These are phyloP conservation scores for Hippolais icterina DNA, from an alignment of 2,113 vertebrate genomes.

Conservation along the genomic window DNA sequence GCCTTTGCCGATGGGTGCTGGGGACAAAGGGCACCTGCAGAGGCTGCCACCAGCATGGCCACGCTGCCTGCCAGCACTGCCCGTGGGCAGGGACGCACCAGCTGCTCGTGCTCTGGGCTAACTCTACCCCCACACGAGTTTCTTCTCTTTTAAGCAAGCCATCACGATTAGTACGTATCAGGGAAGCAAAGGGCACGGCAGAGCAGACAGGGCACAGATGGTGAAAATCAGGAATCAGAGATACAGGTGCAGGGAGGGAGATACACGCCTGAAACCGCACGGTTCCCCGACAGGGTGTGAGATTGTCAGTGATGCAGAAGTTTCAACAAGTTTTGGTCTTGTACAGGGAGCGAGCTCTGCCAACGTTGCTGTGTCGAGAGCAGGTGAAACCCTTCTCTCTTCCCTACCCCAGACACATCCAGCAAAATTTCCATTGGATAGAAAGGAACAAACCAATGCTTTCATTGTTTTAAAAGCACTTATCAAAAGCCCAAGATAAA, in stretches of 20 bases:
- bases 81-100: background rate
- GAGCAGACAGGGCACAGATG: background rate
- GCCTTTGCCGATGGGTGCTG: background rate
- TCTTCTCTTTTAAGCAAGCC: background rate
- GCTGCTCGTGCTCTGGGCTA: background rate
- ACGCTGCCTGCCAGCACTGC: background rate
- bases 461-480: background rate
- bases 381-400: background rate
- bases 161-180: fast-evolving
- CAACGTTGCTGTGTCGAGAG: fast-evolving
- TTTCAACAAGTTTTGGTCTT: background rate
- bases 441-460: background rate
- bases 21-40: background rate
- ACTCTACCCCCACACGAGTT: fast-evolving
- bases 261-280: fast-evolving
- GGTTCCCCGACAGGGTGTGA: fast-evolving
- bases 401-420: background rate
- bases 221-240: background rate
- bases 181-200: background rate
- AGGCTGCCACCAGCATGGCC: background rate
- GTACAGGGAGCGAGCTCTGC: background rate
- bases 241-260: background rate
- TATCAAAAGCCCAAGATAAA: background rate
- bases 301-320: background rate
- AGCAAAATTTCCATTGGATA: background rate